These are phyloP conservation scores for Cephus cinctus DNA, from an alignment of 1,140 invertebrate species.

Conservation along the genomic window DNA sequence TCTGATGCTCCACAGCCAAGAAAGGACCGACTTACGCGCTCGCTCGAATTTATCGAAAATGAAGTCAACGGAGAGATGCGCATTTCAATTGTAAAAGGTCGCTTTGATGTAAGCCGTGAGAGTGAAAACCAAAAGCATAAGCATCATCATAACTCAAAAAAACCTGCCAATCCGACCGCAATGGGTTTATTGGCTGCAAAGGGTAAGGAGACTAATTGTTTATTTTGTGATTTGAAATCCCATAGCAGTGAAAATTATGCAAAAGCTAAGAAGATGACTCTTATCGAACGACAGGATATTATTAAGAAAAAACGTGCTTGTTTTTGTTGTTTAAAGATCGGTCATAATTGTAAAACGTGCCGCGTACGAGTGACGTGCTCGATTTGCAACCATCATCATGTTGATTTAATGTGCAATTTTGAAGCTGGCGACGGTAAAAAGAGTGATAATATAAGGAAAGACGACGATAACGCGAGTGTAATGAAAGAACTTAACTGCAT, in stretches of 20 bases:
- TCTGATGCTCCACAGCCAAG: background rate
- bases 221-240: slow-evolving; percentile 19
- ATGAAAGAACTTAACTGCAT: background rate
- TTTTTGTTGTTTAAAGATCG: slow-evolving; percentile 16
- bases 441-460: background rate
- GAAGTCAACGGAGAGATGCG: slow-evolving; percentile 29
- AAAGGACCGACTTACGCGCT: slow-evolving; percentile 12
- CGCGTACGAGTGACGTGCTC: slow-evolving; percentile 14
- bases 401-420: slow-evolving; percentile 18
- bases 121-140: slow-evolving; percentile 1
- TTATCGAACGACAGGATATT: slow-evolving; percentile 13
- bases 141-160: slow-evolving; percentile 1
- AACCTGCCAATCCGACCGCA: slow-evolving; percentile 8
- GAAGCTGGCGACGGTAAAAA: background rate
- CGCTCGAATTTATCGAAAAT: slow-evolving; percentile 28
- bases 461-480: background rate
- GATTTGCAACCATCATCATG: slow-evolving; percentile 15
- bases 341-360: slow-evolving; percentile 13
- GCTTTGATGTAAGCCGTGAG: slow-evolving; percentile 12
- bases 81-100: slow-evolving; percentile 23
- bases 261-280: slow-evolving; percentile 16
- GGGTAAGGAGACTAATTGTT: background rate
- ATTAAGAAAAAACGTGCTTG: slow-evolving; percentile 15
- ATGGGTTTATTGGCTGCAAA: slow-evolving; percentile 11
- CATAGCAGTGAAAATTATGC: slow-evolving; percentile 15